phyloP scores from a whole-genome alignment of 2,888 invertebrate genomes.

The Cyaniris semiargus region DNA sequence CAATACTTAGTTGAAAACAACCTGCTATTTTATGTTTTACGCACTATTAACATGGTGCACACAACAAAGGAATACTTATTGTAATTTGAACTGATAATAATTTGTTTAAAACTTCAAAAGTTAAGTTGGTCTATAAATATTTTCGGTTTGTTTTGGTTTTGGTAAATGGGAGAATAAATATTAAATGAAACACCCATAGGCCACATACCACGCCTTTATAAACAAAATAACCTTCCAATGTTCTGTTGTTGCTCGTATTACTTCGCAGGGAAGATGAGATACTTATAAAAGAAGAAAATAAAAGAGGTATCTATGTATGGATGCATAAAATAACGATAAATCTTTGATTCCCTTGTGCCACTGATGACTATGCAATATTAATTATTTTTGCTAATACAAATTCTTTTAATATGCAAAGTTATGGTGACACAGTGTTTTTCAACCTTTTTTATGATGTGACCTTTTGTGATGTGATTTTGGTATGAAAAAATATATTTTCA shows the following conservation, averaged over 20 bases:
- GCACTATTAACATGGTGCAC: neutral
- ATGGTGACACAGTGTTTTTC: no score
- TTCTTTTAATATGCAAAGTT: neutral
- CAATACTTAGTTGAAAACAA: no score
- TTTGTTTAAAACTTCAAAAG: no score
- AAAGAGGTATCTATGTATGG: neutral
- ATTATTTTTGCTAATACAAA: conserved; percentile 10
- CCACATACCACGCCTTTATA: neutral
- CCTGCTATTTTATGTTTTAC: neutral
- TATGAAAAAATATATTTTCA: no score
- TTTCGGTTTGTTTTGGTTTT: no score
- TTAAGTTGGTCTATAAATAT: no score
- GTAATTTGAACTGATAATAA: no score
- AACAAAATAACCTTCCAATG: neutral
- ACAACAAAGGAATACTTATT: no score
- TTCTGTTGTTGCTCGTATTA: neutral
- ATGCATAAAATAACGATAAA: conserved; percentile 11
- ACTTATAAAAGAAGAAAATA: neutral
- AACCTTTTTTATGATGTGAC: no score
- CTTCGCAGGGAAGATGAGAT: neutral
- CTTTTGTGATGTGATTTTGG: no score
- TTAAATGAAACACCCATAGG: neutral
- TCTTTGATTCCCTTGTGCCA: neutral
- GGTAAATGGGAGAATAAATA: neutral
- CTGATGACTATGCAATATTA: neutral